phyloP scores from a whole-genome alignment of 2,797 vertebrate genomes.

The Eospalax fontanierii region DNA sequence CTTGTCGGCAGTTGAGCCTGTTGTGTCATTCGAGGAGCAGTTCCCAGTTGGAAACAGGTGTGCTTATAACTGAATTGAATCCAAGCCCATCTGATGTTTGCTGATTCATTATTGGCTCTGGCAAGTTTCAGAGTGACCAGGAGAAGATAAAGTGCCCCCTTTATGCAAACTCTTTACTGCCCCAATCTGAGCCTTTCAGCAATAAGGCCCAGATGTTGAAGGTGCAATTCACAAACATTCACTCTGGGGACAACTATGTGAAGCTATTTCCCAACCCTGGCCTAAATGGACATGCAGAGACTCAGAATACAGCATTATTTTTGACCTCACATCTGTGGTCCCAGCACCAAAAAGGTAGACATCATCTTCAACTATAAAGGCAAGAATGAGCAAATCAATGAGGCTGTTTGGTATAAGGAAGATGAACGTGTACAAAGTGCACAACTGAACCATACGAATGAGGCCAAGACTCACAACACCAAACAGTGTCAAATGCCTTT shows the following conservation, averaged over 20 bases:
- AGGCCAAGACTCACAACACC: not conserved
- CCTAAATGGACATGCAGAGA: not conserved
- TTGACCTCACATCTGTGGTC: not conserved
- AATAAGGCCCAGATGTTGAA: too few relatives aligned
- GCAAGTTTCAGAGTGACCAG: not conserved
- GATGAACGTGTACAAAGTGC: not conserved
- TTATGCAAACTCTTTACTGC: too few relatives aligned
- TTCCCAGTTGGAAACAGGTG: not conserved
- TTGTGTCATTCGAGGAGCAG: not conserved
- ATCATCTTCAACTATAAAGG: not conserved
- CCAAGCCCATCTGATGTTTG: not conserved
- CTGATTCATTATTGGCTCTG: not conserved
- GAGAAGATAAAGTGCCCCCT: not conserved
- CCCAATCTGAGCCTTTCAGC: too few relatives aligned
- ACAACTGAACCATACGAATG: not conserved
- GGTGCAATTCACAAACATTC: too few relatives aligned
- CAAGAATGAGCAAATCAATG: not conserved
- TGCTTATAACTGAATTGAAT: not conserved
- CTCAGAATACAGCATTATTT: not conserved
- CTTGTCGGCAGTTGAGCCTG: not conserved
- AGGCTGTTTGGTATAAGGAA: not conserved
- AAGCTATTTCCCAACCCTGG: not conserved
- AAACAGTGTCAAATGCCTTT: not conserved
- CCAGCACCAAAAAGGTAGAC: not conserved
- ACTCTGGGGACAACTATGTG: not conserved